Conservation (phyloP, 2,888 invertebrate species). For the Andrena hattorfiana region DNA sequence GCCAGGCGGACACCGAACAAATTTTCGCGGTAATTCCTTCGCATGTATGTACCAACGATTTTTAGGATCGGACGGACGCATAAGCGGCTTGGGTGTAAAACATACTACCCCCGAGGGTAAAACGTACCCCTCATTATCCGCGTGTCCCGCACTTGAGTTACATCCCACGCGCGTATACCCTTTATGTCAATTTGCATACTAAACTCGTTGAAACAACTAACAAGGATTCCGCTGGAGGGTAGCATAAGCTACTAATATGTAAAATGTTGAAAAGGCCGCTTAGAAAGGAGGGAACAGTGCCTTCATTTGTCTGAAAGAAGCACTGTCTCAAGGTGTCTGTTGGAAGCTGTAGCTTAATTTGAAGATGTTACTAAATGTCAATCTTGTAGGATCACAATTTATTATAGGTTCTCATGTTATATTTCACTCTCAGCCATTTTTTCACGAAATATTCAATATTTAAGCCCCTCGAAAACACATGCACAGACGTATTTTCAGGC, state of each 20-base stretch:
- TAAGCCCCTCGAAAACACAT: too few relatives aligned
- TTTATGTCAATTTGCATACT: constrained; percentile 73
- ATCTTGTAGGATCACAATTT: too few relatives aligned
- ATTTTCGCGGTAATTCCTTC: constrained; percentile 35
- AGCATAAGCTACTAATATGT: constrained; percentile 53
- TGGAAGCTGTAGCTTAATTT: neutral
- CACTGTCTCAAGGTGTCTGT: neutral
- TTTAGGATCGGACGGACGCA: constrained; percentile 38
- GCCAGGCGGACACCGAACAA: constrained; percentile 4
- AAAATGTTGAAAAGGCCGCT: constrained; percentile 53
- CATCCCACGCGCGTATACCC: constrained; percentile 61
- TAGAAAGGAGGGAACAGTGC: constrained; percentile 9
- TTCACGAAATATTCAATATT: too few relatives aligned
- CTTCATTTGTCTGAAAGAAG: neutral
- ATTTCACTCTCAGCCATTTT: too few relatives aligned
- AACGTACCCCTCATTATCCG: constrained; percentile 66
- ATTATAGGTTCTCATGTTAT: too few relatives aligned
- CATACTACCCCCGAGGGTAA: constrained; percentile 59
- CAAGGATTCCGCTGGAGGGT: constrained; percentile 52
- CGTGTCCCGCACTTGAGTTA: constrained; percentile 65
- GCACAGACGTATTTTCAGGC: too few relatives aligned
- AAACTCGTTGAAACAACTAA: constrained; percentile 68
- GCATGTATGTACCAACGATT: constrained; percentile 44
- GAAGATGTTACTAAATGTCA: too few relatives aligned
- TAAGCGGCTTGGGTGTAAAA: constrained; percentile 52